These are phyloP conservation scores for Scaptomyza polygonia DNA, from an alignment of 2,888 invertebrate genomes.

Conservation along the genomic window DNA sequence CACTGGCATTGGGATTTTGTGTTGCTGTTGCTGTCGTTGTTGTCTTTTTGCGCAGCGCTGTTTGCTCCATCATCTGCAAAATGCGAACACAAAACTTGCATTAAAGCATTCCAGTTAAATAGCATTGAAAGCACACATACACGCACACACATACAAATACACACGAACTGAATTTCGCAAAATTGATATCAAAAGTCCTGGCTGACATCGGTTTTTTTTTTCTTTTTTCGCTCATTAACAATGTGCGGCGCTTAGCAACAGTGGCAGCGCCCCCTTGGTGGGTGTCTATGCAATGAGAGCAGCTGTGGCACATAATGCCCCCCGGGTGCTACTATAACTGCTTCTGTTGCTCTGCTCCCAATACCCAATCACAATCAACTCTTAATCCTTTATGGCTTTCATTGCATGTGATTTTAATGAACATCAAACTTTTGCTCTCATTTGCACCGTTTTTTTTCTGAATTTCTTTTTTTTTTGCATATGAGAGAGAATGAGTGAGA, in stretches of 20 bases:
- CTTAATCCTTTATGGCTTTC: slow-evolving; percentile 50
- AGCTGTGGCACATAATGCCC: background rate
- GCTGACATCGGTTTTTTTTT: slow-evolving; percentile 43
- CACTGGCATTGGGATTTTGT: slow-evolving; percentile 29
- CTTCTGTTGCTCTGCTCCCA: no score
- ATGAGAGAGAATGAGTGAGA: no score
- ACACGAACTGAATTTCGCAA: slow-evolving; percentile 35
- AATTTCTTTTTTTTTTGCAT: no score
- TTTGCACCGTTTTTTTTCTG: slow-evolving; percentile 10
- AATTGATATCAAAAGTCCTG: slow-evolving; percentile 56
- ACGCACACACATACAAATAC: background rate
- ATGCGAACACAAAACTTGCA: slow-evolving; percentile 1
- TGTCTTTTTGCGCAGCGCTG: slow-evolving; percentile 54
- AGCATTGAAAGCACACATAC: background rate
- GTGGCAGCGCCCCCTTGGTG: background rate
- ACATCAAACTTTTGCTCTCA: slow-evolving; percentile 46
- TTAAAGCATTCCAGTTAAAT: slow-evolving; percentile 1
- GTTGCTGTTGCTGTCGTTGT: background rate
- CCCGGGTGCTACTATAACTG: background rate
- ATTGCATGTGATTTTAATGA: slow-evolving; percentile 69
- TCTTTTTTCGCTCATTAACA: background rate
- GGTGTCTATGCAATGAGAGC: slow-evolving; percentile 21
- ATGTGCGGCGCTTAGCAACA: slow-evolving; percentile 9
- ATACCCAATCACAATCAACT: slow-evolving; percentile 31
- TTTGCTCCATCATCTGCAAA: slow-evolving; percentile 64